Percentiles rank a stretch among this genome's conserved stretches.
phyloP scores from a whole-genome alignment of 2,797 vertebrate genomes.

The Cryptoblepharus egeriae region DNA sequence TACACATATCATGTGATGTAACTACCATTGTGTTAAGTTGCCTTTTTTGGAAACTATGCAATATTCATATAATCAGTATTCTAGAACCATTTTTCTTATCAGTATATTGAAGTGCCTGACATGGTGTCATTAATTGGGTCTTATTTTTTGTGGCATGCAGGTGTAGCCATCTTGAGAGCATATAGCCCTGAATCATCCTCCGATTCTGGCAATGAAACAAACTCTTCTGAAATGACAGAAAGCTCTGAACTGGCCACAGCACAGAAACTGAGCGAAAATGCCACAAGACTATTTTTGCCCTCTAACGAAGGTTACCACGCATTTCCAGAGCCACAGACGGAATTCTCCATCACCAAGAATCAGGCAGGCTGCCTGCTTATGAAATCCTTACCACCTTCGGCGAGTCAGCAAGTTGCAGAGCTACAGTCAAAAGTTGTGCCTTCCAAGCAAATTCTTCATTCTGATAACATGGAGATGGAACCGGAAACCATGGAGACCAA shows the following conservation, averaged over 20 bases:
- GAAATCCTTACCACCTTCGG: constrained; percentile 77
- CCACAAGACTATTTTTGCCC: constrained; percentile 89
- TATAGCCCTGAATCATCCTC: constrained; percentile 99
- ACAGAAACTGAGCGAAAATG: constrained; percentile 92
- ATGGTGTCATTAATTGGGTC: constrained; percentile 79
- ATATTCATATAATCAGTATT: constrained; percentile 73
- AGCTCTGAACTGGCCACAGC: constrained; percentile 93
- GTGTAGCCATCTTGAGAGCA: constrained; percentile 97
- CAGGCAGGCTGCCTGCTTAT: constrained; percentile 75
- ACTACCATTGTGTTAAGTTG: constrained; percentile 61
- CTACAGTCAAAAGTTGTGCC: constrained; percentile 86
- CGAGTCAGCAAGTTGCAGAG: constrained; percentile 79
- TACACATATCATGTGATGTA: constrained; percentile 67
- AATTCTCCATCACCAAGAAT: constrained; percentile 80
- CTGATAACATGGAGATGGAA: constrained; percentile 96
- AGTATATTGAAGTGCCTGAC: constrained; percentile 72
- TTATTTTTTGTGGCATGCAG: constrained; percentile 88
- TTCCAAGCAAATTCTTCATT: constrained; percentile 93
- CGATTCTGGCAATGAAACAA: constrained; percentile 99
- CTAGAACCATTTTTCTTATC: constrained; percentile 70
- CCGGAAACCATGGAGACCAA: constrained; percentile 99
- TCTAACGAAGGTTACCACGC: constrained; percentile 88
- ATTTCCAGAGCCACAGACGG: constrained; percentile 87
- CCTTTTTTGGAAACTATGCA: constrained; percentile 71
- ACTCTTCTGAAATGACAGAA: constrained; percentile 99